Percentiles rank a stretch among this genome's conserved stretches.
phyloP scores from a whole-genome alignment of 1,140 invertebrate species.

The Brachionus plicatilis region DNA sequence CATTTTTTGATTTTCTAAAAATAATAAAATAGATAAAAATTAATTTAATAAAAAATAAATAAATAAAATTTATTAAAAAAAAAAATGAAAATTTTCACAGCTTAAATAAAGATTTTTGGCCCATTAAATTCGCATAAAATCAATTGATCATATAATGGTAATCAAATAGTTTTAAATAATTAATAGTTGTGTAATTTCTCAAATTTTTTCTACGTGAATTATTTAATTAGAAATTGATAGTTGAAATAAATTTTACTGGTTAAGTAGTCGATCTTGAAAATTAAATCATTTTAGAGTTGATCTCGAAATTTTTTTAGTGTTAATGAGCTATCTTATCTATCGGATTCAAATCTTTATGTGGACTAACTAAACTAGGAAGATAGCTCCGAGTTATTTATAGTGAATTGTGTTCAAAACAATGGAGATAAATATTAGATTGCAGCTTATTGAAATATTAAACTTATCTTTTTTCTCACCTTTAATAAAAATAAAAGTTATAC shows the following conservation, averaged over 20 bases:
- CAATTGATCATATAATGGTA: background rate
- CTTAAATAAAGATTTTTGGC: background rate
- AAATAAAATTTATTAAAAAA: no score
- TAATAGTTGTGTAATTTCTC: background rate
- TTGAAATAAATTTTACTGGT: background rate
- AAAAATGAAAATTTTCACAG: no score
- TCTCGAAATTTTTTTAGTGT: background rate
- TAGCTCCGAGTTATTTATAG: background rate
- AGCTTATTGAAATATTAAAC: background rate
- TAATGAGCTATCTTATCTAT: background rate
- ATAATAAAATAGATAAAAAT: background rate
- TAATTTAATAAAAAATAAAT: background rate
- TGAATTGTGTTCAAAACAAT: background rate
- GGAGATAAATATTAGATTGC: background rate
- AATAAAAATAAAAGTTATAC: background rate
- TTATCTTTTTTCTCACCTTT: background rate
- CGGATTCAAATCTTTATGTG: background rate
- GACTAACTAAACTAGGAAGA: background rate
- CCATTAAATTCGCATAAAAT: background rate
- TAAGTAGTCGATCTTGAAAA: background rate
- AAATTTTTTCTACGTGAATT: background rate
- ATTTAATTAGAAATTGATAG: background rate
- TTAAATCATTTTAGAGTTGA: background rate
- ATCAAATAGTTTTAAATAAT: background rate
- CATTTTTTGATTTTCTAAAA: background rate